Base-by-base conservation (phyloP, 2,888 invertebrate genomes). In the Alviniconcha strummeri region DNA sequence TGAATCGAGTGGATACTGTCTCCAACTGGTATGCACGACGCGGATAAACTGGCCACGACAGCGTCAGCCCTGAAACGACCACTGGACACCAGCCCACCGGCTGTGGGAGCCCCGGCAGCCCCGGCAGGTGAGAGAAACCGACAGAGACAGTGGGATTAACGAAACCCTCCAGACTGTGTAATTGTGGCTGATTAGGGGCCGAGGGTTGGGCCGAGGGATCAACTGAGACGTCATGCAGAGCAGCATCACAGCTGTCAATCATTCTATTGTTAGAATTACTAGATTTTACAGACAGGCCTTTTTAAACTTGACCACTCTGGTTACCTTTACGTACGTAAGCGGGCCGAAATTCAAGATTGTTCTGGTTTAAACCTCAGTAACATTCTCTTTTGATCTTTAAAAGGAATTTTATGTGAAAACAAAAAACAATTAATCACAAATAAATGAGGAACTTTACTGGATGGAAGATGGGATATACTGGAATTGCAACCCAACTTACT, bases 91-190 rank as follows among this genome's bases (percentile, higher is more conserved):
- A 60, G 60, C 69, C 69, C 69, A 17, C 69, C 69, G 17, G 15
- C 13, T n/a, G 15, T 13, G 69, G 15, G 17, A 69, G 6, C n/a
- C 69, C 69, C 9, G 69, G n/a, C 69, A n/a, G 6, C 69, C 69
- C 69, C 69, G 69, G 6, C 76, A 76, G 76, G 76, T 76, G 57
- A 76, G 72, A 19, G 36, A 52, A 7, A 52, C 8, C 36, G 7
- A 11, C 36, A 52, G 72, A 72, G 76, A 76, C 56, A 76, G 75
- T 54, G 75, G 75, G 75, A 75, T 75, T 75, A 75, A 15, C 54
- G 75, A 54, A 9, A 74, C 17, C 75, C 75, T 55, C 75, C 13
- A 75, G 75, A 75, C 75, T 17, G 75, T 15, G 9, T 75, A 75
- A 75, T 75, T 75, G 75, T 52, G 5, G 15, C 54, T 75, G 75